Percentiles rank a stretch among this genome's conserved stretches.
phyloP scores from a whole-genome alignment of 2,888 invertebrate species.

The Dione juno region DNA sequence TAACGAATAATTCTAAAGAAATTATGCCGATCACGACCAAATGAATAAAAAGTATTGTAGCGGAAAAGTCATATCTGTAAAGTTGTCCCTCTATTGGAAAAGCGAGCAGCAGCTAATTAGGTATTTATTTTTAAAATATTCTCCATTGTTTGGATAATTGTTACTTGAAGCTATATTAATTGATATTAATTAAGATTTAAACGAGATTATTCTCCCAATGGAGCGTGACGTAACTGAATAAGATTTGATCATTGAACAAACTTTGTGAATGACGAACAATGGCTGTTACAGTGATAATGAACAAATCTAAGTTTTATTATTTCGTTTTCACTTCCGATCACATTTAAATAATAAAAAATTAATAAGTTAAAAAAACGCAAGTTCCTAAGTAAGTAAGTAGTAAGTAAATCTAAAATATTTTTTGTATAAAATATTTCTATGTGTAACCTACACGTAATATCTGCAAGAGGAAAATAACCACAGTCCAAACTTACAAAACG shows the following conservation, averaged over 20 bases:
- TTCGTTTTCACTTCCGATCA: not conserved
- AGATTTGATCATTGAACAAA: conserved; percentile 58
- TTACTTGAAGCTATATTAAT: conserved; percentile 69
- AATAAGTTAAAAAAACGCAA: no score
- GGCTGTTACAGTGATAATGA: conserved; percentile 22
- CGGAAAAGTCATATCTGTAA: conserved; percentile 3
- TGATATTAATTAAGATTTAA: conserved; percentile 77
- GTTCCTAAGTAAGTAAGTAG: no score
- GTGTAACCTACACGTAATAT: no score
- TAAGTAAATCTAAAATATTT: no score
- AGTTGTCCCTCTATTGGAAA: conserved; percentile 19
- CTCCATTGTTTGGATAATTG: conserved; percentile 62
- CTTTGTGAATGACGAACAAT: conserved; percentile 30
- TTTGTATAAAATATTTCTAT: no score
- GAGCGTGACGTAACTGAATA: conserved; percentile 66
- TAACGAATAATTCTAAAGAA: not conserved
- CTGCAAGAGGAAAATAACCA: no score
- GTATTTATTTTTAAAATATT: conserved; percentile 51
- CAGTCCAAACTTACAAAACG: no score
- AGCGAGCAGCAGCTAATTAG: conserved; percentile 48
- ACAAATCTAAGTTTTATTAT: conserved; percentile 21
- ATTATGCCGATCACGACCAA: not conserved
- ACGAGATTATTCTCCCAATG: conserved; percentile 73
- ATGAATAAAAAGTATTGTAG: not conserved
- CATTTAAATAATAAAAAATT: no score